A percentile compares a stretch with the other conserved stretches of the same genome.
phyloP scores from a whole-genome alignment of 2,113 vertebrate genomes.

The Rhinolophus sinicus region DNA sequence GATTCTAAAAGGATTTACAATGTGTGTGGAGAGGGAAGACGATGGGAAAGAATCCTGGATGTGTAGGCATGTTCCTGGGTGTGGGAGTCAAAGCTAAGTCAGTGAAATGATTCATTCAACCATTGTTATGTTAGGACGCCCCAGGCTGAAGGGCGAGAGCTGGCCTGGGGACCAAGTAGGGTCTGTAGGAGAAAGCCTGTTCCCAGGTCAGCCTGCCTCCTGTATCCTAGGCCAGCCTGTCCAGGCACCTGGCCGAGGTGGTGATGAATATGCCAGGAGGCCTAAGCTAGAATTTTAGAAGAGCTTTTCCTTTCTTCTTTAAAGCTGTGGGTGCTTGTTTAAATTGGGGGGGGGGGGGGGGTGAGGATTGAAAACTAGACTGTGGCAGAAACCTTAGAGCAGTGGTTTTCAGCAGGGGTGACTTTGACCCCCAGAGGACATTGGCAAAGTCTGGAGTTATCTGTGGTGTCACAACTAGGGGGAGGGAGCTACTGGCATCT shows the following conservation, averaged over 20 bases:
- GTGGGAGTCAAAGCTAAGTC: neutral
- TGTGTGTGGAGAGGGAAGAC: too few relatives aligned
- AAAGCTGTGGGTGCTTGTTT: constrained; percentile 42
- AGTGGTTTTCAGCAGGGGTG: neutral
- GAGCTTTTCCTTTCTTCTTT: constrained; percentile 63
- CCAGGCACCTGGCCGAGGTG: constrained; percentile 72
- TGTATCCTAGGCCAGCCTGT: constrained; percentile 60
- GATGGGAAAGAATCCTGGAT: neutral
- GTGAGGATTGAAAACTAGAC: constrained; percentile 34
- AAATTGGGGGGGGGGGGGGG: neutral
- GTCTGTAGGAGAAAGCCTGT: constrained; percentile 66
- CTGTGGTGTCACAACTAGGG: neutral
- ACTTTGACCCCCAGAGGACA: neutral
- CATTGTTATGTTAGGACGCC: constrained; percentile 16
- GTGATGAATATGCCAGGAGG: constrained; percentile 57
- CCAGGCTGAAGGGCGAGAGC: constrained; percentile 56
- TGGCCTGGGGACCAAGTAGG: constrained; percentile 54
- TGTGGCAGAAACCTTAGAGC: constrained; percentile 57
- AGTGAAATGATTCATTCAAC: constrained; percentile 29
- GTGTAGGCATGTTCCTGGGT: constrained; percentile 44
- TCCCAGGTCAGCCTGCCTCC: constrained; percentile 69
- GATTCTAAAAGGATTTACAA: neutral
- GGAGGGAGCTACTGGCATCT: neutral
- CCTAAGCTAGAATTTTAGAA: constrained; percentile 24
- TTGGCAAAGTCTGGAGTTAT: neutral